These are phyloP conservation scores for Argopecten irradians DNA, from an alignment of 1,140 invertebrate genomes.

Conservation along the genomic window DNA sequence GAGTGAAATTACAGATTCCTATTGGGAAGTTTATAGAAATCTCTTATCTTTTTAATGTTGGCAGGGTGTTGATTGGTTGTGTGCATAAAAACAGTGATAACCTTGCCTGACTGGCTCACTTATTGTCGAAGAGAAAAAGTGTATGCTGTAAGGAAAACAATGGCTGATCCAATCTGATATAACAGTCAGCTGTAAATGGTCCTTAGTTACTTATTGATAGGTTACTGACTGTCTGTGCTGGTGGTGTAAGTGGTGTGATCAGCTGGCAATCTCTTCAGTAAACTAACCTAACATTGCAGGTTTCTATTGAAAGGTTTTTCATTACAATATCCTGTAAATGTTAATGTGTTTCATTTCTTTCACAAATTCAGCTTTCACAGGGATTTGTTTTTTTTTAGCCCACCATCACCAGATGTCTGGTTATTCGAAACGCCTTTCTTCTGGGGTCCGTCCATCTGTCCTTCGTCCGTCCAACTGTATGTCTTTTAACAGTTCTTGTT, in stretches of 20 bases:
- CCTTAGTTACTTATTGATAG: not conserved
- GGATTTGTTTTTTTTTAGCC: no score
- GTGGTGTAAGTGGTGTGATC: not conserved
- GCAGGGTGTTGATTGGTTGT: not conserved
- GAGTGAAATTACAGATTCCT: constrained; percentile 7
- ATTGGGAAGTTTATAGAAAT: constrained; percentile 18
- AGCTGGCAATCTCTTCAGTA: not conserved
- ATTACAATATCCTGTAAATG: no score
- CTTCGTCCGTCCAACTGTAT: no score
- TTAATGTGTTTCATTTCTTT: no score
- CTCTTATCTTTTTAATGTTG: not conserved
- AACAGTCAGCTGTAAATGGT: not conserved
- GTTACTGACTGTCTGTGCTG: not conserved
- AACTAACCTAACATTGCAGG: no score
- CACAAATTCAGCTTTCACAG: no score
- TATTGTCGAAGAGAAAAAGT: not conserved
- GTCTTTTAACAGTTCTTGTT: no score
- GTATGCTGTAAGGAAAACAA: not conserved
- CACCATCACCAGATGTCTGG: no score
- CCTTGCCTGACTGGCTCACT: not conserved
- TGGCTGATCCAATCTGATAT: not conserved
- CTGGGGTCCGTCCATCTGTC: no score
- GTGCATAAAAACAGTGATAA: constrained; percentile 7
- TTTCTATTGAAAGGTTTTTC: no score
- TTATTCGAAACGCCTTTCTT: no score